A percentile compares a stretch with the other conserved stretches of the same genome.
Evolutionary conservation across 2,797 vertebrate genomes (phyloP).

Genomic region (Liparis tanakae): DNA sequence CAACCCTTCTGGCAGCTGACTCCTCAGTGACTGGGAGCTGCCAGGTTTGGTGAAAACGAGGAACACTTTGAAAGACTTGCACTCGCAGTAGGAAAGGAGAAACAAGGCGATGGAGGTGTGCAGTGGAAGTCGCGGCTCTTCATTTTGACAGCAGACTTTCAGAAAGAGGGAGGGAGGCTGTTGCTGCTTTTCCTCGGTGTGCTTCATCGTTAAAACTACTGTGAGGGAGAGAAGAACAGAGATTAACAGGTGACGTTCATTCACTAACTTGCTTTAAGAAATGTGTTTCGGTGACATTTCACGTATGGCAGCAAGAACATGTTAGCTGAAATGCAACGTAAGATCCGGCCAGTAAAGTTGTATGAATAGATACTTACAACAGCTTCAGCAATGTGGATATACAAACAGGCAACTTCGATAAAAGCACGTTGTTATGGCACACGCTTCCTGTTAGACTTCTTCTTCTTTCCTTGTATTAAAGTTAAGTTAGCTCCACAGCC

Average conservation of each 20-base stretch:
- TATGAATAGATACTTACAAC: conserved; percentile 37
- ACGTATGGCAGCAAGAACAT: background rate
- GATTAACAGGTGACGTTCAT: background rate
- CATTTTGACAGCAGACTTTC: conserved; percentile 75
- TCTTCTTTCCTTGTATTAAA: conserved; percentile 38
- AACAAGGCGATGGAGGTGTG: conserved; percentile 92
- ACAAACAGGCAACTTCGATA: background rate
- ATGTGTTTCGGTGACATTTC: background rate
- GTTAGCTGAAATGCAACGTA: background rate
- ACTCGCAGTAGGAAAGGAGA: conserved; percentile 93
- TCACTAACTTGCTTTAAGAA: background rate
- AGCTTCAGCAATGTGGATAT: background rate
- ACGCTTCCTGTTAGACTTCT: conserved; percentile 47
- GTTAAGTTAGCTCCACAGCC: conserved; percentile 28
- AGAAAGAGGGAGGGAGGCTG: conserved; percentile 87
- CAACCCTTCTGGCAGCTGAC: conserved; percentile 61
- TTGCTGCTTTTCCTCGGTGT: conserved; percentile 49
- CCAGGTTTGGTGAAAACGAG: conserved; percentile 52
- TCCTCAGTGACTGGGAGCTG: conserved; percentile 44
- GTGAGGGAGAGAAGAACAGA: background rate
- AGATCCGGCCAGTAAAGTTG: background rate
- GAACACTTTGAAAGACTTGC: conserved; percentile 82
- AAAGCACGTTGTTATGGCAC: conserved; percentile 54
- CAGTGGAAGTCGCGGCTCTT: conserved; percentile 85
- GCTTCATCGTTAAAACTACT: conserved; percentile 81